These are phyloP conservation scores for Dicranocentrus wangi DNA, from an alignment of 2,888 invertebrate species.

Conservation along the genomic window DNA sequence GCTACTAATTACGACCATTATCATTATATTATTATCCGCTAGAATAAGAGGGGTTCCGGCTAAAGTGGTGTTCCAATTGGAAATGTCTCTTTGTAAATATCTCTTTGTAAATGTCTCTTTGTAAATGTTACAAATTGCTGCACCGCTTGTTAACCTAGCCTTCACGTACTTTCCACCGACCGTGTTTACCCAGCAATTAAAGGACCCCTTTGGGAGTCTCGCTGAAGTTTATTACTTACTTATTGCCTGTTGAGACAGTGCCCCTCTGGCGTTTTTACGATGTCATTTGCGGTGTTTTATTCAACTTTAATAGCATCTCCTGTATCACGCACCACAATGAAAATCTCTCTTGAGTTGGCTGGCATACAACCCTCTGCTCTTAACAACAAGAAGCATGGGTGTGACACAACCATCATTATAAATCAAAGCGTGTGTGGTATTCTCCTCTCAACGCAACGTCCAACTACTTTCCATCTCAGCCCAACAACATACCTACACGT, in stretches of 20 bases:
- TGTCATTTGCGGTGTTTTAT: conserved; percentile 1
- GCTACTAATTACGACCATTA: no score
- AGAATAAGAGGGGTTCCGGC: no score
- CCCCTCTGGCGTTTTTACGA: conserved; percentile 31
- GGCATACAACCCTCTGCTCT: background rate
- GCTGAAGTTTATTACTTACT: conserved; percentile 39
- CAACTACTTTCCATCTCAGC: no score
- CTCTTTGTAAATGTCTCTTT: background rate
- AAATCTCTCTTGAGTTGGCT: background rate
- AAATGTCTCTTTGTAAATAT: background rate
- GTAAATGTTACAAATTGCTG: background rate
- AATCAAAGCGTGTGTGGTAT: background rate
- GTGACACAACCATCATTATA: background rate
- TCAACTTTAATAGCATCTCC: conserved; percentile 34
- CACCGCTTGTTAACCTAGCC: no score
- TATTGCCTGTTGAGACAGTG: conserved; percentile 21
- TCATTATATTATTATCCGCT: no score
- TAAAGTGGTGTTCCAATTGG: no score
- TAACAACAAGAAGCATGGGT: background rate
- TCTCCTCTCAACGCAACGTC: background rate
- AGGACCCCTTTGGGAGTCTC: conserved; percentile 17
- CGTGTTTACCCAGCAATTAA: background rate
- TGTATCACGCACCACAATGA: background rate
- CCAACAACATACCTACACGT: no score
- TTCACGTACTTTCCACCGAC: no score